Conservation (phyloP, 1,140 invertebrate species). For the Papilio helenus region DNA sequence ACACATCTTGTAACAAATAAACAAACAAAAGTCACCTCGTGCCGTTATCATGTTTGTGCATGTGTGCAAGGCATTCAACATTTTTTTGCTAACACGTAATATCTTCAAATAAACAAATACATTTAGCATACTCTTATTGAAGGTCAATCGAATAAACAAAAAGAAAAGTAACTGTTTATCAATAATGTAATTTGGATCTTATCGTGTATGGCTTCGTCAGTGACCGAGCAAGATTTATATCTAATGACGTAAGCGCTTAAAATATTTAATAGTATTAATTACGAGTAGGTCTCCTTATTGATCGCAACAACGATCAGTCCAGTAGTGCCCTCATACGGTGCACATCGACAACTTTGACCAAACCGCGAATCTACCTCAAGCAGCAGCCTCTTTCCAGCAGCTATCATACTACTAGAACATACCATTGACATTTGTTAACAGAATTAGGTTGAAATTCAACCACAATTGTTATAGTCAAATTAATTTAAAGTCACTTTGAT, state of each 20-base stretch:
- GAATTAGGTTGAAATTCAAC: no score
- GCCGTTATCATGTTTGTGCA: background rate
- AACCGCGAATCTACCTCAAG: no score
- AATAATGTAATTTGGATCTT: background rate
- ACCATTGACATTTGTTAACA: no score
- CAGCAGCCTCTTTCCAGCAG: no score
- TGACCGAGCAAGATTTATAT: background rate
- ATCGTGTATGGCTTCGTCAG: background rate
- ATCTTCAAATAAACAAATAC: constrained; percentile 9
- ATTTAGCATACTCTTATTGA: background rate
- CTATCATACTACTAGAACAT: no score
- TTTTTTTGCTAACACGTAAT: constrained; percentile 12
- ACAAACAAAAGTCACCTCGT: background rate
- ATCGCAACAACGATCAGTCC: no score
- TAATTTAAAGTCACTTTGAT: no score
- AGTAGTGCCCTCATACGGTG: no score
- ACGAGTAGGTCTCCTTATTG: no score
- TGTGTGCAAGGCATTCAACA: background rate
- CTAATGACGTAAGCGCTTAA: background rate
- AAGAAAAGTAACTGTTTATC: constrained; percentile 7
- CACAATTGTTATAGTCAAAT: no score
- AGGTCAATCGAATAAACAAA: background rate
- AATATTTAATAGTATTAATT: background rate
- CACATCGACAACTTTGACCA: no score
- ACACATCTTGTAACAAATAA: background rate